These are phyloP conservation scores for Xanthia icteritia DNA, from an alignment of 2,888 invertebrate species.

Conservation along the genomic window DNA sequence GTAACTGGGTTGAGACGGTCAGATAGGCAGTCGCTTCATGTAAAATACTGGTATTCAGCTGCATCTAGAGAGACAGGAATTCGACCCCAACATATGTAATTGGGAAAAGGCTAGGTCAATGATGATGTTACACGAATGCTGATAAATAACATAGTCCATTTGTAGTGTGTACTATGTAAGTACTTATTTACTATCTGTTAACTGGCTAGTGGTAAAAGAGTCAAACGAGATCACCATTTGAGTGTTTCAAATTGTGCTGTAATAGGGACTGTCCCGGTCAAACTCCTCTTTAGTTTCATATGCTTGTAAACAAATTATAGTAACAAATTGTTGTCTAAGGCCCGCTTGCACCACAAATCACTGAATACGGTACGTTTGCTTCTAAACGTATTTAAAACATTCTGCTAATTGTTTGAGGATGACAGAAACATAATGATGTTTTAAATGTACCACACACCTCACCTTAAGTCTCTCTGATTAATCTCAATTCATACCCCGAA, in stretches of 20 bases:
- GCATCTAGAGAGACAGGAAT: not conserved
- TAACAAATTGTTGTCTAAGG: no score
- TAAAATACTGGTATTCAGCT: not conserved
- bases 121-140: not conserved
- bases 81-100: not conserved
- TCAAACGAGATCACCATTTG: conserved; percentile 34
- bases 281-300: conserved; percentile 13
- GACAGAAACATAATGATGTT: no score
- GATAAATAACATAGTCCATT: conserved; percentile 14
- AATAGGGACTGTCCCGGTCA: conserved; percentile 3
- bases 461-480: not conserved
- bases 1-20: not conserved
- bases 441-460: not conserved
- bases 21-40: not conserved
- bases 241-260: conserved; percentile 28
- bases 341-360: no score
- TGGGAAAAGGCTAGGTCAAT: not conserved
- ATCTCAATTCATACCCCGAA: conserved; percentile 5
- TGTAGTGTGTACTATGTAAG: not conserved
- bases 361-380: no score
- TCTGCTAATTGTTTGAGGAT: no score
- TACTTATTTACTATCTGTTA: not conserved
- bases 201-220: conserved; percentile 17
- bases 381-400: no score
- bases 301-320: conserved; percentile 2